Evolutionary conservation across 2,888 invertebrate genomes (phyloP), one percentile per base, ranked within the genome.

Genomic region (Xanthorhoe spadicearia): DNA sequence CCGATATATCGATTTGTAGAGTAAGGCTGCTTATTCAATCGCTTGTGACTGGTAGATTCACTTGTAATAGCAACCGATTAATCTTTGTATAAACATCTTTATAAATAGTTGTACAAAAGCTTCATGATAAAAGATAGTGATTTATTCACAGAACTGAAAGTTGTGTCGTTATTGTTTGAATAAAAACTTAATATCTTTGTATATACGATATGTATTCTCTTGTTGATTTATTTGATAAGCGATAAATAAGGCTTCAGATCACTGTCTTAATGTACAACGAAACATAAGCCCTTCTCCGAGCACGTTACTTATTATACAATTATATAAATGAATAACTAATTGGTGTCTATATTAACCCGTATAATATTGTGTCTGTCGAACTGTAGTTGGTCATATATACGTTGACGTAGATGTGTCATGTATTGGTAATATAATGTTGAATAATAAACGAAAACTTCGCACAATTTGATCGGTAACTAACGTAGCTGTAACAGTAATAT

Each of bases 91-190:
- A 71, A 68, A 71, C 75, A 69, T 69, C 69, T 71, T 72, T 66
- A 57, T 78, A 74, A 70, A 77, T 79, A 77, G 74, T 74, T 77
- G 75, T 77, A 64, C 28, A 68, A 60, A 68, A 23, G 74, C 74
- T 72, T 69, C 70, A 69, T 72, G 73, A 66, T 73, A 72, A 69
- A 64, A 74, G 90, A 92, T 92, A 91, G 93, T 93, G 93, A 93
- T 84, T 81, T 78, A 90, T 89, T 93, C 93, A 93, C 93, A 92
- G 93, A 91, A 93, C 93, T 93, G 93, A 93, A 89, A 88, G 89
- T 89, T 88, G 90, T 89, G 88, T 92, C 89, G 92, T 93, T 93
- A 90, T 91, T 92, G 86, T 90, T 90, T 88, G 82, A 85, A 84
- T 86, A 87, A 83, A 74, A 79, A 82, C 83, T 82, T 89, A 86